phyloP scores from a whole-genome alignment of 35 echinoderm and acorn worm species.

The Ophioderma brevispina region DNA sequence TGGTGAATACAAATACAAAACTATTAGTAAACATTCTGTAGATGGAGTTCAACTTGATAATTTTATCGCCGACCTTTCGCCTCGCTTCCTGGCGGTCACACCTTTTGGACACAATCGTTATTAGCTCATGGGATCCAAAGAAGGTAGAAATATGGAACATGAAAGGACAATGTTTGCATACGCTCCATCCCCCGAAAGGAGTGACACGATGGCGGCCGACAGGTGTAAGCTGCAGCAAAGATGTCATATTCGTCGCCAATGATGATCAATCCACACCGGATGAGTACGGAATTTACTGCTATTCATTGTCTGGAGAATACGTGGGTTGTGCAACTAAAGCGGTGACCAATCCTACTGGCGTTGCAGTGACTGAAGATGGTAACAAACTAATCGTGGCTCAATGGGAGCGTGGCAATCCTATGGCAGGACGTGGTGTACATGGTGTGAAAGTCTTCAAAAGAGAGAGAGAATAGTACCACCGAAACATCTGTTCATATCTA shows the following conservation, averaged over 20 bases:
- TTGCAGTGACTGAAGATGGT: not conserved
- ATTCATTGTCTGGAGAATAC: not conserved
- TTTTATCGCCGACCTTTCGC: not conserved
- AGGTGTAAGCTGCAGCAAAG: not conserved
- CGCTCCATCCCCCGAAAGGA: not conserved
- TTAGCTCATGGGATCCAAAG: not conserved
- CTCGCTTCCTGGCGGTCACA: not conserved
- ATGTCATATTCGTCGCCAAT: not conserved
- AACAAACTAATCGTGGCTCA: not conserved
- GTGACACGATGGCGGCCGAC: not conserved
- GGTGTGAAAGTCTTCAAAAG: not conserved
- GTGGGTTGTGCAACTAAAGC: not conserved
- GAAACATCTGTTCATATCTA: no score
- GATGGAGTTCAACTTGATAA: not conserved
- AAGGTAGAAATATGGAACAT: not conserved
- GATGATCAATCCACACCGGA: not conserved
- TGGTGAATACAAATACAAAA: not conserved
- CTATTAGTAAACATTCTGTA: not conserved
- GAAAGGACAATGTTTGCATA: not conserved
- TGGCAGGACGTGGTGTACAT: not conserved
- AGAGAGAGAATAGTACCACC: no score
- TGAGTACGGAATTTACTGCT: not conserved
- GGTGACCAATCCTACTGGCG: not conserved
- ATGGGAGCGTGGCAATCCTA: not conserved
- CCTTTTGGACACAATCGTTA: not conserved